Conservation (phyloP, 2,888 invertebrate genomes). For the Trichopoda pennipes region DNA sequence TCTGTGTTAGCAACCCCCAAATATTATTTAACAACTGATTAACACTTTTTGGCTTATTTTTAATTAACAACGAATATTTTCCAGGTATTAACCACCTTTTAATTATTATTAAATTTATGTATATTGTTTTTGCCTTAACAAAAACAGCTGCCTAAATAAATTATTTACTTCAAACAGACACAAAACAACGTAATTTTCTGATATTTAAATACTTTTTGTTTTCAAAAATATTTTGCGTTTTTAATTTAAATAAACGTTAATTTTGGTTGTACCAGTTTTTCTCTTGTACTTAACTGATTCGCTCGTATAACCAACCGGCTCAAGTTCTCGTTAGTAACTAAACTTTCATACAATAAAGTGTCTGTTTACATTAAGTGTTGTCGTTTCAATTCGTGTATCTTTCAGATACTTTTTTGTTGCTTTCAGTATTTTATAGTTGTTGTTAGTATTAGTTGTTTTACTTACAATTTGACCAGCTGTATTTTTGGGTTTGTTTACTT, state of each 20-base stretch:
- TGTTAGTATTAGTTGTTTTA: constrained; percentile 21
- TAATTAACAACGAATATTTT: not conserved
- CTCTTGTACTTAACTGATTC: not conserved
- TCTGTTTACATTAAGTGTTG: constrained; percentile 52
- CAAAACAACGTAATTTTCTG: constrained; percentile 19
- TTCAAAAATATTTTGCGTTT: constrained; percentile 42
- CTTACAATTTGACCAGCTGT: constrained; percentile 51
- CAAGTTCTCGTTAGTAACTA: constrained; percentile 68
- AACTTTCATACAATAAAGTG: constrained; percentile 51
- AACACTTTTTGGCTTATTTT: constrained; percentile 37
- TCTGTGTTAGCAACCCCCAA: constrained; percentile 52
- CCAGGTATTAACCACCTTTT: constrained; percentile 44
- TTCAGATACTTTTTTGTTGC: constrained; percentile 62
- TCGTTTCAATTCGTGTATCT: constrained; percentile 58
- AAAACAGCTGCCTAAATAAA: constrained; percentile 39
- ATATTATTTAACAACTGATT: constrained; percentile 12
- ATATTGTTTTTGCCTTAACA: not conserved
- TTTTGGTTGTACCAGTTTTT: constrained; percentile 15
- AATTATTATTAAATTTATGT: constrained; percentile 16
- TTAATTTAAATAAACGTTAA: constrained; percentile 38
- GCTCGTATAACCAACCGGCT: constrained; percentile 66
- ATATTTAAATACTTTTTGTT: not conserved
- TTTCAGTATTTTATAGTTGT: constrained; percentile 24
- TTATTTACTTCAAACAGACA: constrained; percentile 9
- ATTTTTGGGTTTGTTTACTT: constrained; percentile 56